Evolutionary conservation across 1,140 invertebrate genomes (phyloP).

Genomic region (Telenomus remus): DNA sequence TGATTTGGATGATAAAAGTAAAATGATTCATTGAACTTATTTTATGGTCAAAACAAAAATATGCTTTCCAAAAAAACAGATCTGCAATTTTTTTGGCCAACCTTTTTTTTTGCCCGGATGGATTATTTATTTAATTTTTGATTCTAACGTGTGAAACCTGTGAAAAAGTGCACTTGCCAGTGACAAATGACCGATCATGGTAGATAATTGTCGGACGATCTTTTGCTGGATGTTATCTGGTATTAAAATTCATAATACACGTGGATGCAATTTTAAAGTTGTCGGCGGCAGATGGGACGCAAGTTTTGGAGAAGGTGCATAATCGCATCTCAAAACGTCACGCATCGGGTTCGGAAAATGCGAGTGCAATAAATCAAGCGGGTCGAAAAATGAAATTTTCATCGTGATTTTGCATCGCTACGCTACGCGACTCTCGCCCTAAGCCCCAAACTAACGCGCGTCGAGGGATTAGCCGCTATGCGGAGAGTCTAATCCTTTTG

Average conservation of each 20-base stretch:
- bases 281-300: conserved; percentile 28
- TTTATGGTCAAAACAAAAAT: no score
- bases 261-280: conserved; percentile 17
- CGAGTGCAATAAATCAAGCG: conserved; percentile 46
- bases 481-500: conserved; percentile 61
- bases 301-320: background rate
- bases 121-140: no score
- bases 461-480: conserved; percentile 59
- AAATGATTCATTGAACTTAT: no score
- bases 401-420: conserved; percentile 36
- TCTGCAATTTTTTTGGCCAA: no score
- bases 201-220: background rate
- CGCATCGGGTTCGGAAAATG: conserved; percentile 36
- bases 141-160: no score
- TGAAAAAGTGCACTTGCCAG: no score
- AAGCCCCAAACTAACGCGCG: conserved; percentile 55
- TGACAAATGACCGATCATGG: no score
- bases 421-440: conserved; percentile 28
- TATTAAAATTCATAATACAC: conserved; percentile 25
- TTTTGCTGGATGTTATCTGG: conserved; percentile 12
- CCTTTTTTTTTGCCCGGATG: no score
- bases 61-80: no score
- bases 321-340: conserved; percentile 17
- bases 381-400: conserved; percentile 49
- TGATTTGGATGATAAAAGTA: no score